Base-by-base conservation (phyloP, 1,140 invertebrate species). In the Hycleus cichorii region DNA sequence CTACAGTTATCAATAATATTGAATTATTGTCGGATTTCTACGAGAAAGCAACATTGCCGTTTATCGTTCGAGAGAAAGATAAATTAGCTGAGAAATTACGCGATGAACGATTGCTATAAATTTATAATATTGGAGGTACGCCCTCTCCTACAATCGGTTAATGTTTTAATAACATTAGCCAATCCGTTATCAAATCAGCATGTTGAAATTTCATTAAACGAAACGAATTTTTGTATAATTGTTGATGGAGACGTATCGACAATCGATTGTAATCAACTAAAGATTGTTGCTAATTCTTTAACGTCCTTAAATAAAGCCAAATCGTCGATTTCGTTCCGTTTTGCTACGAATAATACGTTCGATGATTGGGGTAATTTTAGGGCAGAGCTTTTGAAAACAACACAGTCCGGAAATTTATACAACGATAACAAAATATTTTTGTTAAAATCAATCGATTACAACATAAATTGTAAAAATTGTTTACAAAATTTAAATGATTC, bases 1-100 rank as follows among this genome's bases (percentile, higher is more conserved):
- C 85, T 25, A 86, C 87, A 5, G 91, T 97, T n/a, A 97, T 98
- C 44, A 82, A 83, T 69, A 98, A 98, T 69, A 83, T 98, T 60
- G 84, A 93, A 78, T 71, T 93, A 51, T 74, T 85, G 63, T 63
- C 81, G 1, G 80, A 93, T 66, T 97, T 94, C 75, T 98, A 98
- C 75, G 77, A 89, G 70, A 84, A 85, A 69, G 85, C 83, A 3
- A 88, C 86, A 0, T 66, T 98, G 59, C 81, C 86, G 0, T 90
- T 87, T 74, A 78, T 81, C 42, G 77, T 88, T 2, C 78, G 78
- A 55, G 83, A 89, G 70, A 80, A 79, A 64, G 80, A 84, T 58
- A 77, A 74, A 45, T 69, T 83, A 10, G 83, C 79, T 65, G 69
- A 74, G 57, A 71, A 75, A 47, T 76, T 79, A 49, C 75, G 77